These are phyloP conservation scores for Tretioscincus oriximinensis DNA, from an alignment of 2,113 vertebrate genomes.

Conservation along the genomic window DNA sequence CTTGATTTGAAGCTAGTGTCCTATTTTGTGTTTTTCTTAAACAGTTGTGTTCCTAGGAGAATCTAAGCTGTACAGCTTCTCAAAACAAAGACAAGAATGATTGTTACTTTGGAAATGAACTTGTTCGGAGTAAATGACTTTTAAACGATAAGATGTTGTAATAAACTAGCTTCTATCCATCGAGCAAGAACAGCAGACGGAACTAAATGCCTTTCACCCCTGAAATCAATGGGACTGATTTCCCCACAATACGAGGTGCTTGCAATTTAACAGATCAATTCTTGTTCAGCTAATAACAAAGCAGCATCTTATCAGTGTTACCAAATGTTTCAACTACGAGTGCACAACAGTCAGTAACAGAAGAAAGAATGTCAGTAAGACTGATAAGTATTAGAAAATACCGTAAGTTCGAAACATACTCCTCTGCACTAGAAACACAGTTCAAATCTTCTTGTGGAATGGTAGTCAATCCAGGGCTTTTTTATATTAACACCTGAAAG, in stretches of 20 bases:
- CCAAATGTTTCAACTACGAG: neutral
- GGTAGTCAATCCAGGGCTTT: too few relatives aligned
- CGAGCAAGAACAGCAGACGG: neutral
- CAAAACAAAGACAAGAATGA: neutral
- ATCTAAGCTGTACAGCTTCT: neutral
- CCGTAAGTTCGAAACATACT: neutral
- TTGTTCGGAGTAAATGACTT: neutral
- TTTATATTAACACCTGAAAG: too few relatives aligned
- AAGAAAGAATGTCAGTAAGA: neutral
- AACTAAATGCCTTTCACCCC: neutral
- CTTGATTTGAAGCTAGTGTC: neutral
- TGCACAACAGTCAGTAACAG: neutral
- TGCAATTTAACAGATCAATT: neutral
- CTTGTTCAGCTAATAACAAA: neutral
- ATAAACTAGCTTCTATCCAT: constrained; percentile 4
- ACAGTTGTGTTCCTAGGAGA: neutral
- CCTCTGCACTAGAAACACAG: neutral
- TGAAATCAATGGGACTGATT: neutral
- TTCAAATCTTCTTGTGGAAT: neutral
- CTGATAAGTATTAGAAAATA: neutral
- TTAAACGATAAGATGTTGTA: neutral
- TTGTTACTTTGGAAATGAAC: constrained; percentile 2
- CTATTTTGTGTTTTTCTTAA: neutral
- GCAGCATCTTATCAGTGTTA: neutral
- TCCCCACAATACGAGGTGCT: neutral